Percentiles rank a stretch among this genome's conserved stretches.
Conservation (phyloP, 2,113 vertebrate species). For the Scartelaos histophorus region DNA sequence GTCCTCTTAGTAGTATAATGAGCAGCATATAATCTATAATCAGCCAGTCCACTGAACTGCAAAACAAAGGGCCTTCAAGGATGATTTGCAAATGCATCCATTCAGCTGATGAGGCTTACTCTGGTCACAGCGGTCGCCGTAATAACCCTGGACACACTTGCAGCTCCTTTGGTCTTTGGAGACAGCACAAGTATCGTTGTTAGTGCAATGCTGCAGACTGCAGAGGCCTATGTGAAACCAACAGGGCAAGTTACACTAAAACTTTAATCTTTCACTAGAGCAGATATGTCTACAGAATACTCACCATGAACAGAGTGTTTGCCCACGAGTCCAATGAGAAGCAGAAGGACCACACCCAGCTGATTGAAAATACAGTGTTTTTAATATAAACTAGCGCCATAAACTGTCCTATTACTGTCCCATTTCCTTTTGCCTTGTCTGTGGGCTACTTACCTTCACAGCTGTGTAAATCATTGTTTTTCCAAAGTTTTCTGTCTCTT, state of each 20-base stretch:
- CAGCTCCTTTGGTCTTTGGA: constrained; percentile 59
- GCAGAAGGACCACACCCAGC: constrained; percentile 41
- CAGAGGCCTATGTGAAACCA: constrained; percentile 58
- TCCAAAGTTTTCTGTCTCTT: neutral
- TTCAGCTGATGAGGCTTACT: constrained; percentile 39
- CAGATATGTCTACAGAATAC: neutral
- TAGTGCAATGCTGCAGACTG: constrained; percentile 53
- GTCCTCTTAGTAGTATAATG: too few relatives aligned
- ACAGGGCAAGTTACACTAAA: neutral
- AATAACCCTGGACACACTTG: constrained; percentile 65
- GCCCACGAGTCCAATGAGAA: constrained; percentile 26
- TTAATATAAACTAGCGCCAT: too few relatives aligned
- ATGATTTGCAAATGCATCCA: neutral
- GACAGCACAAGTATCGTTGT: constrained; percentile 50
- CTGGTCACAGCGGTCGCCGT: constrained; percentile 69
- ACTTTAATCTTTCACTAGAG: neutral
- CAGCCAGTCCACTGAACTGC: too few relatives aligned
- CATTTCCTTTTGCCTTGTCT: neutral
- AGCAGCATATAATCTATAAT: too few relatives aligned
- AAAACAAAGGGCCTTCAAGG: neutral
- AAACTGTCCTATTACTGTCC: neutral
- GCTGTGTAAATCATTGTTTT: constrained; percentile 18
- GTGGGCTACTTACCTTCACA: constrained; percentile 46
- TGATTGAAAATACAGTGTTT: constrained; percentile 10
- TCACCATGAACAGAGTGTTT: constrained; percentile 52